Conservation (phyloP, 1,140 invertebrate genomes). For the Manduca sexta region DNA sequence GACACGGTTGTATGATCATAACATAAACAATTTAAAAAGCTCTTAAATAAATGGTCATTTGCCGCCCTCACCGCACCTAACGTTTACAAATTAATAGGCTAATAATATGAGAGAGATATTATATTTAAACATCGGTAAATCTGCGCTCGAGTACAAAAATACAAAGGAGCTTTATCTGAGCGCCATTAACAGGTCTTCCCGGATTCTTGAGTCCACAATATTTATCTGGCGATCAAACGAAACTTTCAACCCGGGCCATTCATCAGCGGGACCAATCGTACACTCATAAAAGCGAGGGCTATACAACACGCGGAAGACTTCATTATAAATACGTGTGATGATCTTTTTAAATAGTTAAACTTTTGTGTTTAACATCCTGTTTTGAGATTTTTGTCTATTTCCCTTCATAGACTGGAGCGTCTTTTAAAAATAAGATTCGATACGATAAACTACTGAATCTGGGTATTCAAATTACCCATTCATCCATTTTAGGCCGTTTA, state of each 20-base stretch:
- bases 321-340: background rate
- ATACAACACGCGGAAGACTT: conserved; percentile 40
- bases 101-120: conserved; percentile 5
- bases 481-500: no score
- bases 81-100: conserved; percentile 10
- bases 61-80: conserved; percentile 10
- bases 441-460: no score
- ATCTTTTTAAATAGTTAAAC: background rate
- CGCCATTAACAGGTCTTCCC: conserved; percentile 47
- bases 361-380: conserved; percentile 7
- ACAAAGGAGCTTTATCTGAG: conserved; percentile 24
- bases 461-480: no score
- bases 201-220: conserved; percentile 44
- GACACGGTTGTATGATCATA: background rate
- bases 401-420: no score
- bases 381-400: background rate
- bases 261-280: conserved; percentile 40
- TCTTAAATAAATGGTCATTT: conserved; percentile 13
- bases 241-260: conserved; percentile 33
- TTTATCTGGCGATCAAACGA: conserved; percentile 62
- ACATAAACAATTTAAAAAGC: conserved; percentile 14
- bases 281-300: conserved; percentile 33
- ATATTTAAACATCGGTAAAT: conserved; percentile 4
- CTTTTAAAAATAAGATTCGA: no score
- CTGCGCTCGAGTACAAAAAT: conserved; percentile 1